These are phyloP conservation scores for Phallusia fumigata DNA, from an alignment of 23 tunicate species.

Conservation along the genomic window DNA sequence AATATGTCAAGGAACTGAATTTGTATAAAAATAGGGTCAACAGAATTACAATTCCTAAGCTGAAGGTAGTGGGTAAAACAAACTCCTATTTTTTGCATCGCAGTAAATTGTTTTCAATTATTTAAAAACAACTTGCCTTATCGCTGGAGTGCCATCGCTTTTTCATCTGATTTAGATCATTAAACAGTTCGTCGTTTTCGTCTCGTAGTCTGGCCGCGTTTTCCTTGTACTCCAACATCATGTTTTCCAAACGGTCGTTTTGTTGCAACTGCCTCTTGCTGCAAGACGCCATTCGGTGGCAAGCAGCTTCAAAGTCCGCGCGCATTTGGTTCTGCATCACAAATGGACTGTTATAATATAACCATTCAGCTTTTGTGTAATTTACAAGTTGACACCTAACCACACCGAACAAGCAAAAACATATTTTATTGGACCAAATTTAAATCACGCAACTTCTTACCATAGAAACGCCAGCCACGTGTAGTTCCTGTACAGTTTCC, in stretches of 20 bases:
- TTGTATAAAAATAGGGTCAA: no score
- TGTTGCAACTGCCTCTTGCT: constrained; percentile 29
- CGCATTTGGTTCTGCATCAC: constrained; percentile 39
- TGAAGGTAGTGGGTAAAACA: no score
- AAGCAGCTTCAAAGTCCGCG: constrained; percentile 34
- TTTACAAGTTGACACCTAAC: no score
- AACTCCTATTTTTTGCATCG: no score
- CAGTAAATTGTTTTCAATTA: no score
- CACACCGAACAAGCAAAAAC: no score
- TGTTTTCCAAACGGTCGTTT: constrained; percentile 9
- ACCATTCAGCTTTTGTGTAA: constrained; percentile 8
- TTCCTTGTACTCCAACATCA: constrained; percentile 36
- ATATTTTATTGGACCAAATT: no score
- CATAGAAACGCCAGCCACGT: not conserved
- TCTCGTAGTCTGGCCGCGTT: constrained; percentile 40
- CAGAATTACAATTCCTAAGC: no score
- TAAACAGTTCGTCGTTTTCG: constrained; percentile 52
- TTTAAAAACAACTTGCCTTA: constrained; percentile 12
- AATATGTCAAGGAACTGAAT: no score
- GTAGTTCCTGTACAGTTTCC: not conserved
- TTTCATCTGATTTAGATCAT: constrained; percentile 19
- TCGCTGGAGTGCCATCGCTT: constrained; percentile 26
- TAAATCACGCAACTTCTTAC: no score
- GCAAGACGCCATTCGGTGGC: constrained; percentile 32
- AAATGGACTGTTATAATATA: not conserved